Percentiles rank a stretch among this genome's conserved stretches.
These are phyloP conservation scores for Ondatra zibethicus DNA, from an alignment of 2,113 vertebrate species.

Conservation along the genomic window DNA sequence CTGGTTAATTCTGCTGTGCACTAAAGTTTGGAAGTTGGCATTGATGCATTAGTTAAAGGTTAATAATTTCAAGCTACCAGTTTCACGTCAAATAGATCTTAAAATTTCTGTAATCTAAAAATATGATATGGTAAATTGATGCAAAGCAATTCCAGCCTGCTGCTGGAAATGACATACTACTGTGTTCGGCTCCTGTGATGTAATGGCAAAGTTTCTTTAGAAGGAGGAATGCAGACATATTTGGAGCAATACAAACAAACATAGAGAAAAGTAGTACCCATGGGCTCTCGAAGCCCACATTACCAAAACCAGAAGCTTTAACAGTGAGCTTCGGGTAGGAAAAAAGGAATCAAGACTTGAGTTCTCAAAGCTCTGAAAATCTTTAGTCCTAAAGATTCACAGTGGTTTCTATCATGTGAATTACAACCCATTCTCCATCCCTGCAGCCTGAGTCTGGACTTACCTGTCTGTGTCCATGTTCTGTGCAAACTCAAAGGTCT, in stretches of 20 bases:
- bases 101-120: slow-evolving; percentile 18
- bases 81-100: neutral
- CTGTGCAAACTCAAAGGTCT: neutral
- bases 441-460: neutral
- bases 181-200: neutral
- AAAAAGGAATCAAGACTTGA: neutral
- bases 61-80: neutral
- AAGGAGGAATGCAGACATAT: neutral
- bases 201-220: neutral
- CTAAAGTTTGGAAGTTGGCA: neutral
- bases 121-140: neutral
- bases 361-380: neutral
- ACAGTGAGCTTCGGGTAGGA: neutral
- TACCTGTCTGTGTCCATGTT: neutral
- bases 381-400: neutral
- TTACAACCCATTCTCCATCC: neutral
- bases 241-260: neutral
- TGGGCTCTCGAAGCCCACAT: neutral
- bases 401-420: neutral
- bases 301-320: slow-evolving; percentile 9
- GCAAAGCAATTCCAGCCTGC: neutral
- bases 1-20: neutral
- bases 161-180: neutral
- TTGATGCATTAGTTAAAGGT: neutral
- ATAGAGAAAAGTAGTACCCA: neutral